Base-by-base conservation (phyloP, 1,140 invertebrate genomes). In the Drosophila elegans region DNA sequence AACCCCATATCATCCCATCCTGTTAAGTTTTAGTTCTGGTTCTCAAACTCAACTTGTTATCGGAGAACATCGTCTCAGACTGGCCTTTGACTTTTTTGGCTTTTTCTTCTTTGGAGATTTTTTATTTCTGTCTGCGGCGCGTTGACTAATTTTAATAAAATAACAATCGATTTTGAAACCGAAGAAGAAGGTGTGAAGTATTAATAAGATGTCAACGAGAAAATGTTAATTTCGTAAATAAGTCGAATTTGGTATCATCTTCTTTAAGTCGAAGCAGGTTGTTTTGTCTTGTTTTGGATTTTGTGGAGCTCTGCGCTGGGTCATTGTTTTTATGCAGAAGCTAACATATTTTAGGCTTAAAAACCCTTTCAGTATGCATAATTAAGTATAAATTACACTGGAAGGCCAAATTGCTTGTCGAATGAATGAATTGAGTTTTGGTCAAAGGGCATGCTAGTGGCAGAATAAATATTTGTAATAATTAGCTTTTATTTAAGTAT, bases 91-190 rank as follows among this genome's bases (percentile, higher is more conserved):
- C 44, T 75, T 57, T 57, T 34, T 48, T n/a, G 12, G 27, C 53
- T 55, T 59, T 54, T 62, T 59, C 25, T 41, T 32, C 27, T 5
- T 16, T 73, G 38, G 66, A 34, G 68, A 71, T 56, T 75, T 63
- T 69, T 69, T 76, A 61, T 78, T 46, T 53, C 53, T 55, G 64
- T 61, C 59, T 53, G 52, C 74, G 62, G 48, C 78, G 79, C 67
- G 69, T 88, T 69, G 77, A 89, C 84, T 89, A 89, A 89, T 89
- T 89, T 89, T 80, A 77, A 89, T 89, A 89, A 89, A 89, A 89
- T 74, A 89, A 45, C 84, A 78, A 89, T 89, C 84, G 84, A 89
- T 89, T 89, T 89, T 54, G 55, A 74, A 71, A 55, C 62, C 84
- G 63, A 67, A 80, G 67, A 74, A 80, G 80, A 84, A 89, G 85